A percentile compares a stretch with the other conserved stretches of the same genome.
Conservation (phyloP, 1,140 invertebrate genomes). For the Cherax quadricarinatus region DNA sequence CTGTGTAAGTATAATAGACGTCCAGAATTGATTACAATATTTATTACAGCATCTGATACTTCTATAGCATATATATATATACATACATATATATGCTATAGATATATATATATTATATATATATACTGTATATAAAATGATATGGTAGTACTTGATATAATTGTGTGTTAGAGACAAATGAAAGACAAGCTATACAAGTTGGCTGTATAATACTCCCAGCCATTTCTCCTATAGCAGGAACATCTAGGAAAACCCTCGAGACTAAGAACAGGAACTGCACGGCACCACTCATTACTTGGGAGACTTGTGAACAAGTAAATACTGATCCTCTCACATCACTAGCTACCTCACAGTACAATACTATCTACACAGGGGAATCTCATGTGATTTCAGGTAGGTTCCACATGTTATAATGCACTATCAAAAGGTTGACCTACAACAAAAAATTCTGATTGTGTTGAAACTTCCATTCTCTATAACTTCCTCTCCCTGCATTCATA, state of each 20-base stretch:
- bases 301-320: slow-evolving; percentile 49
- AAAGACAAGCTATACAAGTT: slow-evolving; percentile 67
- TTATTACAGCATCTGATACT: slow-evolving; percentile 27
- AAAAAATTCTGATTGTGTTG: slow-evolving; percentile 20
- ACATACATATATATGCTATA: too few species aligned
- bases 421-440: slow-evolving; percentile 16
- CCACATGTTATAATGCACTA: slow-evolving; percentile 23
- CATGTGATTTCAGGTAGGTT: slow-evolving; percentile 25
- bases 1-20: slow-evolving; percentile 19
- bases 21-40: slow-evolving; percentile 24
- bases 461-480: neutral
- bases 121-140: slow-evolving; percentile 58
- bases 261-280: slow-evolving; percentile 59
- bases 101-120: too few species aligned
- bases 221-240: slow-evolving; percentile 29
- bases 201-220: slow-evolving; percentile 53
- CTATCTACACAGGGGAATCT: slow-evolving; percentile 44
- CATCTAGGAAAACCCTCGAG: slow-evolving; percentile 43
- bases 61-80: slow-evolving; percentile 24
- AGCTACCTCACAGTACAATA: slow-evolving; percentile 39
- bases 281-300: slow-evolving; percentile 58
- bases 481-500: slow-evolving; percentile 21
- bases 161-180: slow-evolving; percentile 64
- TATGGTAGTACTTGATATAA: slow-evolving; percentile 65
- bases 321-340: slow-evolving; percentile 23